Conservation (phyloP, 2,797 vertebrate genomes). For the Pseudopleuronectes americanus region DNA sequence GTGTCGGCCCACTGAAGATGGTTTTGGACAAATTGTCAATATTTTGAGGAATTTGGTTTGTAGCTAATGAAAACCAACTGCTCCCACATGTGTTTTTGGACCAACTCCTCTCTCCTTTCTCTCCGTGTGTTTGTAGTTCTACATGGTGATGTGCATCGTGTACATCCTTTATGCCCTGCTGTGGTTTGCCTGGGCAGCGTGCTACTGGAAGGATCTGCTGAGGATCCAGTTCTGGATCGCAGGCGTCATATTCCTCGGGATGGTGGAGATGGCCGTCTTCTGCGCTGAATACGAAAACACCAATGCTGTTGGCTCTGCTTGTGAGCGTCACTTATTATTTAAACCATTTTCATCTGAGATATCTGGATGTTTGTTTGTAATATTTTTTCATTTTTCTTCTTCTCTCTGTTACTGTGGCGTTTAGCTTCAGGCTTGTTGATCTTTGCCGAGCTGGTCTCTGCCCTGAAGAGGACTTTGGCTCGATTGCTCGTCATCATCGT, state of each 20-base stretch:
- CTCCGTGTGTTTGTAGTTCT: constrained; percentile 81
- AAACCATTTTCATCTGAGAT: background rate
- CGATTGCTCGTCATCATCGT: constrained; percentile 91
- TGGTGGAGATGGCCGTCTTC: constrained; percentile 92
- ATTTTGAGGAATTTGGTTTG: constrained; percentile 19
- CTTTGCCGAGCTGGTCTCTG: constrained; percentile 89
- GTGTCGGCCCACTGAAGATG: background rate
- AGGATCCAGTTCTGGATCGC: constrained; percentile 94
- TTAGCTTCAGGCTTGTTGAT: constrained; percentile 86
- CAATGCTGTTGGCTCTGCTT: constrained; percentile 84
- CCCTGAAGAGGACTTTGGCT: constrained; percentile 89
- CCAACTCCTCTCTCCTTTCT: constrained; percentile 10
- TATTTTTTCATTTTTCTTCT: background rate
- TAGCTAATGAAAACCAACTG: constrained; percentile 25
- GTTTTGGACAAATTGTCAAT: constrained; percentile 2
- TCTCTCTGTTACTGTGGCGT: background rate
- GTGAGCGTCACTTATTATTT: constrained; percentile 75
- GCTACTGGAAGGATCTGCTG: constrained; percentile 92
- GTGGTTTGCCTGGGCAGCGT: constrained; percentile 90
- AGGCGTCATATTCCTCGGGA: constrained; percentile 90
- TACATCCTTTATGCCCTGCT: constrained; percentile 90
- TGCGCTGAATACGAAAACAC: constrained; percentile 91
- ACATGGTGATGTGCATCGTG: constrained; percentile 92
- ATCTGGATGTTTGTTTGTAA: background rate
- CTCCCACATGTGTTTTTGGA: constrained; percentile 28